Conservation (phyloP, 2,797 vertebrate species). For the Coendou prehensilis region DNA sequence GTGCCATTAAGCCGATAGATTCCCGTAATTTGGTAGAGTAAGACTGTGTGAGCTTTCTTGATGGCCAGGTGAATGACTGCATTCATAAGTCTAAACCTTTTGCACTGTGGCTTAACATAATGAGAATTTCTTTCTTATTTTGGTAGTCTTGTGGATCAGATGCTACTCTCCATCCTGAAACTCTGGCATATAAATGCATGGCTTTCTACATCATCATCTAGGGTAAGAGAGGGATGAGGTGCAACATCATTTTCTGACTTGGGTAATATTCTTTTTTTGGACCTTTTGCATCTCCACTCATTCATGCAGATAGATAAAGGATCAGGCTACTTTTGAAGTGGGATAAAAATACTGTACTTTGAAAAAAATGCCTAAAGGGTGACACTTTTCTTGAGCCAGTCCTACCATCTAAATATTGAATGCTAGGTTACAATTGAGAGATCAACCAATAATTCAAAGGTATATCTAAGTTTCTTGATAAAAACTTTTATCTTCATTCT, state of each 20-base stretch:
- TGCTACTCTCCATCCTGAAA: neutral
- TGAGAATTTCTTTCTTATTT: neutral
- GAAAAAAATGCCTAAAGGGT: neutral
- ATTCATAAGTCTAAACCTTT: neutral
- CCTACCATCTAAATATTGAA: conserved; percentile 8
- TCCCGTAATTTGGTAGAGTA: neutral
- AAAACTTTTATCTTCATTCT: neutral
- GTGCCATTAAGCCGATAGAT: neutral
- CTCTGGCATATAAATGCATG: neutral
- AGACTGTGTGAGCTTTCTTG: neutral
- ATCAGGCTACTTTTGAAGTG: neutral
- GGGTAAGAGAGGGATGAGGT: neutral
- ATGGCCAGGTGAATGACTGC: neutral
- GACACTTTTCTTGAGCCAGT: neutral
- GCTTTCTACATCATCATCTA: neutral
- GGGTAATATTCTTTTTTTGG: neutral
- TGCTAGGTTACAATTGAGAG: conserved; percentile 17
- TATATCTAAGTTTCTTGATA: conserved; percentile 3
- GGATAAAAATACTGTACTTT: neutral
- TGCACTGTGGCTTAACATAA: neutral
- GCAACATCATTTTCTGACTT: neutral
- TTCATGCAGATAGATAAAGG: neutral
- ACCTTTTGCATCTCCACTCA: neutral
- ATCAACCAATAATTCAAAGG: neutral
- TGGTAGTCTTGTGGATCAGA: neutral